Percentiles rank a stretch among this genome's conserved stretches.
Conservation (phyloP, 2,113 vertebrate species). For the Notarius quadriscutis region DNA sequence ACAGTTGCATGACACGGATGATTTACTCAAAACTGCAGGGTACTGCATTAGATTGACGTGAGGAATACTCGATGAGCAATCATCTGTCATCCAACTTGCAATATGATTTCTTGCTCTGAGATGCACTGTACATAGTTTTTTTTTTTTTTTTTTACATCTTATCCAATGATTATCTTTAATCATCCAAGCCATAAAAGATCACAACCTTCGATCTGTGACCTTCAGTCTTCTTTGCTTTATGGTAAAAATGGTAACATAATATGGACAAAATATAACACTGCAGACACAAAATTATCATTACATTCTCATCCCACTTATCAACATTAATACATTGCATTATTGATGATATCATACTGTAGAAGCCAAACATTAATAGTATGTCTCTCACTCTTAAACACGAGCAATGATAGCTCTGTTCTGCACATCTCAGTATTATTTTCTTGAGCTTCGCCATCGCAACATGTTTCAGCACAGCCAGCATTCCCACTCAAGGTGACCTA, state of each 20-base stretch:
- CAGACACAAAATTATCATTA: not conserved
- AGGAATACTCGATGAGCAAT: conserved; percentile 12
- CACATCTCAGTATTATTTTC: conserved; percentile 13
- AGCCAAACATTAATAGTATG: not conserved
- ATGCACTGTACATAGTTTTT: not conserved
- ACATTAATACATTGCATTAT: no score
- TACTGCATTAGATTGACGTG: not conserved
- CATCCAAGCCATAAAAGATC: not conserved
- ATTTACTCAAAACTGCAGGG: conserved; percentile 15
- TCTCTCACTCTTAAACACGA: not conserved
- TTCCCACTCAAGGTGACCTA: conserved; percentile 60
- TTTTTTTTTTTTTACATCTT: not conserved
- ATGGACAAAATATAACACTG: not conserved
- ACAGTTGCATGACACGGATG: conserved; percentile 11
- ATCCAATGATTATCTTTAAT: not conserved
- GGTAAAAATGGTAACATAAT: not conserved
- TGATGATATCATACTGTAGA: not conserved
- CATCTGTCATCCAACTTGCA: conserved; percentile 12
- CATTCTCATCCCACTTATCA: not conserved
- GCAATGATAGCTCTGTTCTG: not conserved
- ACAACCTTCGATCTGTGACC: not conserved
- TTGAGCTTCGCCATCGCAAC: conserved; percentile 28
- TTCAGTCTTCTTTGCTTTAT: not conserved
- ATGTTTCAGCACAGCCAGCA: conserved; percentile 40
- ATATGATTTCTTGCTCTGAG: not conserved